Percentiles rank a stretch among this genome's conserved stretches.
Evolutionary conservation across 2,113 vertebrate genomes (phyloP).

Genomic region (Pedionomus torquatus): DNA sequence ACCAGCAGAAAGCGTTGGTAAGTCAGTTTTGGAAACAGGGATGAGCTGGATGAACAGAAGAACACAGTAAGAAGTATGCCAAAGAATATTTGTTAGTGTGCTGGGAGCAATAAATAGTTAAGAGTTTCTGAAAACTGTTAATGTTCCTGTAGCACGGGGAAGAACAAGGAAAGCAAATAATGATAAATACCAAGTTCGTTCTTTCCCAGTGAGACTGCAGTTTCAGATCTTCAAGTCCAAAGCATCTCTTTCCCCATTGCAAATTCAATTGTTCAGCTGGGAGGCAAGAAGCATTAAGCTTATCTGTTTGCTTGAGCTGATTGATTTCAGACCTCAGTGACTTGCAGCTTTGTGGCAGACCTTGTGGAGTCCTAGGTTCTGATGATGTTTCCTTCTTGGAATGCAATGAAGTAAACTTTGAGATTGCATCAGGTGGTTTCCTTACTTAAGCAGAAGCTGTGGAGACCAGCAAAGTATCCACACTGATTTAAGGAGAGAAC

Average conservation of each 20-base stretch:
- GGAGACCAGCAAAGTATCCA: background rate
- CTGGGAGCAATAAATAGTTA: background rate
- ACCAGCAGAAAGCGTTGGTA: background rate
- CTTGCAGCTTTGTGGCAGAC: background rate
- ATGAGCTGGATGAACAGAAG: background rate
- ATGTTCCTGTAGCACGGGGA: background rate
- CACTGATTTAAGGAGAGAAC: background rate
- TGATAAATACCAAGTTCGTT: background rate
- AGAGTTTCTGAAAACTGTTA: background rate
- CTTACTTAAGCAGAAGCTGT: background rate
- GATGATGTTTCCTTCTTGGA: background rate
- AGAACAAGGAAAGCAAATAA: background rate
- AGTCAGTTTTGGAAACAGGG: background rate
- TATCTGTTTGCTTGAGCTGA: background rate
- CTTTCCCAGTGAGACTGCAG: background rate
- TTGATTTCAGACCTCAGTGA: background rate
- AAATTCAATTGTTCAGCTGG: background rate
- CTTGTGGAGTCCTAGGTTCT: background rate
- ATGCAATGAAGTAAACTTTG: background rate
- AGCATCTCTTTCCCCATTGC: background rate
- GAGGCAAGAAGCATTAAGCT: background rate
- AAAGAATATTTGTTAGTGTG: background rate
- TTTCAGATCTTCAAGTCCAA: background rate
- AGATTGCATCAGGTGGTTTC: slow-evolving; percentile 5
- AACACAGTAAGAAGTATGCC: background rate